These are phyloP conservation scores for Neuroterus valhalla DNA, from an alignment of 1,140 invertebrate species.

Conservation along the genomic window DNA sequence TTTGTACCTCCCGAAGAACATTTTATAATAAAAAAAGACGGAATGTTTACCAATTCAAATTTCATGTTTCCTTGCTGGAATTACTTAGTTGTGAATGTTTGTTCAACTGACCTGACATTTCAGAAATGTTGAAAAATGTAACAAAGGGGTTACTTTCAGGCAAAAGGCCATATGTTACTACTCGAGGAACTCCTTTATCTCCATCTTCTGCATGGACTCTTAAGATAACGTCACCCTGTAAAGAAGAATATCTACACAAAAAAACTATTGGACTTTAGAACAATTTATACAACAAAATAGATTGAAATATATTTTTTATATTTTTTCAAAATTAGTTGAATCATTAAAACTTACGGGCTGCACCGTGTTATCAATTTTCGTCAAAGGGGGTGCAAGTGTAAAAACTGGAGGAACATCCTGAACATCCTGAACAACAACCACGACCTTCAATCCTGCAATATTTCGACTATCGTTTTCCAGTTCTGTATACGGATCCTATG, in stretches of 20 bases:
- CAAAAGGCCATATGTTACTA: conserved; percentile 88
- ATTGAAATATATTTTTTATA: too few species aligned
- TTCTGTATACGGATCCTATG: conserved; percentile 90
- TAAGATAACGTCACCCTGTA: conserved; percentile 79
- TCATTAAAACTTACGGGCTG: conserved; percentile 57
- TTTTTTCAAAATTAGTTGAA: neutral
- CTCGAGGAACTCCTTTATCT: conserved; percentile 87
- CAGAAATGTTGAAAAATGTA: conserved; percentile 88
- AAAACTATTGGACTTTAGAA: neutral
- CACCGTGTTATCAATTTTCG: conserved; percentile 75
- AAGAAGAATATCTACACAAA: conserved; percentile 16
- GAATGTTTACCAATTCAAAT: too few species aligned
- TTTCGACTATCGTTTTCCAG: conserved; percentile 87
- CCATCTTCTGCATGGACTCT: conserved; percentile 91
- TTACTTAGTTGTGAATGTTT: neutral
- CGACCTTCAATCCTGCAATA: conserved; percentile 86
- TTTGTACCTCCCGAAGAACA: too few species aligned
- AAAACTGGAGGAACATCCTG: conserved; percentile 92
- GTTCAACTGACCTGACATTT: conserved; percentile 82
- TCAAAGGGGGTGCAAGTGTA: conserved; percentile 86
- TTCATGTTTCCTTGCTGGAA: too few species aligned
- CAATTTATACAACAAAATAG: conserved; percentile 20
- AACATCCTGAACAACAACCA: conserved; percentile 88
- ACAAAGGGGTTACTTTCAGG: conserved; percentile 89
- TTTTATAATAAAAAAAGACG: too few species aligned